A percentile compares a stretch with the other conserved stretches of the same genome.
Evolutionary conservation across 2,113 vertebrate genomes (phyloP).

Genomic region (Oryzias curvinotus): DNA sequence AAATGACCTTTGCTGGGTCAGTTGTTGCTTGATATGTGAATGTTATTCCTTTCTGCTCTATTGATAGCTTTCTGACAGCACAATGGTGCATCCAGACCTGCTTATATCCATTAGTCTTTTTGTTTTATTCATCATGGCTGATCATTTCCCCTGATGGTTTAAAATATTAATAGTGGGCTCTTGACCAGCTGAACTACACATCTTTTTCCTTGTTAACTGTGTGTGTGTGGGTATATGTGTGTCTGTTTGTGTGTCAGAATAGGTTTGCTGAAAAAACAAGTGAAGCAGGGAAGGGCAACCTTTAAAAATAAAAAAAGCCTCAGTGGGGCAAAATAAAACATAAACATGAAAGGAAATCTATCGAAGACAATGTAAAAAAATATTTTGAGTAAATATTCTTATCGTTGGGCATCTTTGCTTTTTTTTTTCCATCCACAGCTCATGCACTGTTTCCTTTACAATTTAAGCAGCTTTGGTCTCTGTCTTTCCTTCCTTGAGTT

Average conservation of each 20-base stretch:
- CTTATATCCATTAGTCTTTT: slow-evolving; percentile 49
- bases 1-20: no score
- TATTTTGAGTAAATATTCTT: slow-evolving; percentile 68
- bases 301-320: slow-evolving; percentile 12
- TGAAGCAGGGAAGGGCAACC: neutral
- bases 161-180: slow-evolving; percentile 73
- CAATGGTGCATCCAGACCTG: slow-evolving; percentile 30
- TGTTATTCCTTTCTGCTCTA: slow-evolving; percentile 8
- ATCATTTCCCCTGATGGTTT: slow-evolving; percentile 52
- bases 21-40: neutral
- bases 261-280: neutral
- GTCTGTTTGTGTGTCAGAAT: neutral
- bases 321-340: slow-evolving; percentile 21
- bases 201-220: slow-evolving; percentile 41
- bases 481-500: slow-evolving; percentile 31
- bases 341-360: slow-evolving; percentile 51
- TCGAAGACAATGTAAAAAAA: slow-evolving; percentile 2
- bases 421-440: slow-evolving; percentile 24
- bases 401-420: slow-evolving; percentile 46
- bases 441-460: slow-evolving; percentile 21
- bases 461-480: slow-evolving; percentile 21
- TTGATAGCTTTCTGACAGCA: slow-evolving; percentile 6
- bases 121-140: slow-evolving; percentile 59
- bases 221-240: neutral
- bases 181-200: slow-evolving; percentile 38